phyloP scores from a whole-genome alignment of 2,113 vertebrate species.

The Mesocricetus auratus region DNA sequence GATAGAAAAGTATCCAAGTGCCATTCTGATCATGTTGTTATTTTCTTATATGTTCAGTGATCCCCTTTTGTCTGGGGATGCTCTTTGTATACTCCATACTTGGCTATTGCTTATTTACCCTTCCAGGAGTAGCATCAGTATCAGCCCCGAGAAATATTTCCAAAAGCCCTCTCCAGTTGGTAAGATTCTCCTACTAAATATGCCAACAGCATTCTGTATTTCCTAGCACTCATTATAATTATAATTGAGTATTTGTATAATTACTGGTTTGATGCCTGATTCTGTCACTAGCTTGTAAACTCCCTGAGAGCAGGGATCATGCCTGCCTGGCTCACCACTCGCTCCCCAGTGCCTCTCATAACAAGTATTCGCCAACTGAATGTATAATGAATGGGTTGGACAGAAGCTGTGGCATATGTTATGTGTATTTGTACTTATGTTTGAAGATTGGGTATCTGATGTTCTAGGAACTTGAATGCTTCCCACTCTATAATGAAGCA shows the following conservation, averaged over 20 bases:
- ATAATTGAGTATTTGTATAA: conserved; percentile 71
- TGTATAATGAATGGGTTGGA: conserved; percentile 69
- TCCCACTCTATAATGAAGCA: conserved; percentile 62
- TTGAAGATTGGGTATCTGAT: conserved; percentile 68
- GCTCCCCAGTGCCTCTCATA: conserved; percentile 48
- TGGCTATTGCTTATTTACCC: neutral
- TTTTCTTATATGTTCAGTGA: neutral
- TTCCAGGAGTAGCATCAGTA: neutral
- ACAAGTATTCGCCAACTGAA: conserved; percentile 73
- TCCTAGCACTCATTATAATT: conserved; percentile 68
- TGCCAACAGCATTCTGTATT: conserved; percentile 71
- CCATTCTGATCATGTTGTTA: neutral
- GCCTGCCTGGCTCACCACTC: conserved; percentile 66
- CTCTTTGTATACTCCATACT: neutral
- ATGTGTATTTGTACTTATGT: conserved; percentile 73
- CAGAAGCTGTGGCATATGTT: conserved; percentile 76
- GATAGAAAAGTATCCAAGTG: neutral
- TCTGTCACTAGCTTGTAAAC: conserved; percentile 62
- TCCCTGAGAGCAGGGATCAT: conserved; percentile 64
- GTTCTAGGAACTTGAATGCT: conserved; percentile 67
- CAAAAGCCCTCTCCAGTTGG: conserved; percentile 62
- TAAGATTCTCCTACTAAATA: conserved; percentile 68
- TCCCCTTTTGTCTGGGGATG: neutral
- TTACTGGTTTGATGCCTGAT: conserved; percentile 73
- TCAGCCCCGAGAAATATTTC: conserved; percentile 8